Evolutionary conservation across 2,888 invertebrate genomes (phyloP).

Genomic region (Metellina segmentata): DNA sequence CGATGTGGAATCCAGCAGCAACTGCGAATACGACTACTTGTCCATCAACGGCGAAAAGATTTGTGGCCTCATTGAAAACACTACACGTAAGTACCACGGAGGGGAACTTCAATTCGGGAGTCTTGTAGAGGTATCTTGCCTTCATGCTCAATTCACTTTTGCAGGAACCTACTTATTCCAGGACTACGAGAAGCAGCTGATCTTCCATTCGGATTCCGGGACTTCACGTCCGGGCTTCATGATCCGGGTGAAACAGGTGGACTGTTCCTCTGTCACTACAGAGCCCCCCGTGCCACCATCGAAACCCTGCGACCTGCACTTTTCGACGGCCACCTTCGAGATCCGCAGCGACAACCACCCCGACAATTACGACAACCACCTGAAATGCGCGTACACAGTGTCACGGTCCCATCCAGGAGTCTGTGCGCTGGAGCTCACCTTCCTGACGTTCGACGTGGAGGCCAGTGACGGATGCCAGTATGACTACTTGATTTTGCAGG

Average conservation of each 20-base stretch:
- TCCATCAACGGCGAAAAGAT: slow-evolving; percentile 78
- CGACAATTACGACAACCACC: slow-evolving; percentile 77
- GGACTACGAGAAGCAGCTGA: slow-evolving; percentile 73
- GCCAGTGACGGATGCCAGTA: slow-evolving; percentile 78
- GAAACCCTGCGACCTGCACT: slow-evolving; percentile 75
- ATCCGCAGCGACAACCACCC: slow-evolving; percentile 78
- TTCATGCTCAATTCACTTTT: neutral
- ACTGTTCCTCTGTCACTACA: slow-evolving; percentile 44
- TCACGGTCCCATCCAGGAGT: slow-evolving; percentile 73
- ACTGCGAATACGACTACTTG: slow-evolving; percentile 78
- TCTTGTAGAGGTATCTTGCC: neutral
- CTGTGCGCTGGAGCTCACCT: slow-evolving; percentile 78
- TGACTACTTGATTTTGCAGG: slow-evolving; percentile 78
- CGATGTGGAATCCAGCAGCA: slow-evolving; percentile 78
- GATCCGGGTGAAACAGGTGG: slow-evolving; percentile 70
- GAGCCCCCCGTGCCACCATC: slow-evolving; percentile 30
- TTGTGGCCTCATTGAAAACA: slow-evolving; percentile 77
- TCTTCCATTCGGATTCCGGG: slow-evolving; percentile 77
- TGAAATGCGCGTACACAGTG: slow-evolving; percentile 78
- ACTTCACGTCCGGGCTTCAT: slow-evolving; percentile 76
- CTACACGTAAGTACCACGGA: slow-evolving; percentile 68
- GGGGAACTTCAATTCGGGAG: neutral
- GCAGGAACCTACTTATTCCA: slow-evolving; percentile 76
- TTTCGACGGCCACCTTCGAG: slow-evolving; percentile 74
- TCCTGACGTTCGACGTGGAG: slow-evolving; percentile 78